Conservation (phyloP, 2,797 vertebrate genomes). For the Gila robusta region DNA sequence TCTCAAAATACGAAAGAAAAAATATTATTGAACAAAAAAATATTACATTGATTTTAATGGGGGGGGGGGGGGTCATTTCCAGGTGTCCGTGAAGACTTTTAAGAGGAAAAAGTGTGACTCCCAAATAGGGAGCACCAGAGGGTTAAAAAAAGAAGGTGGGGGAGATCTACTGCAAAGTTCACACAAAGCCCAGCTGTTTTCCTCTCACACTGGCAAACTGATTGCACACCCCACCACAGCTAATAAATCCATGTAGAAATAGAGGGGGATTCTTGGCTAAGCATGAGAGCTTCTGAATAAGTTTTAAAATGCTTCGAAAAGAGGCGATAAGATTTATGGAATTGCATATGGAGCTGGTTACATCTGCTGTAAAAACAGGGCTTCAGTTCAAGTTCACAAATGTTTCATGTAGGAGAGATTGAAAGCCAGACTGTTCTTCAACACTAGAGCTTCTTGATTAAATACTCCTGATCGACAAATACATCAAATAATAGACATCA, state of each 20-base stretch:
- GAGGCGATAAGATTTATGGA: slow-evolving; percentile 42
- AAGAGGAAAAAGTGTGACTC: no score
- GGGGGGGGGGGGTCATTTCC: no score
- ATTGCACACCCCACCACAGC: slow-evolving; percentile 25
- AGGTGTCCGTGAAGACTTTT: no score
- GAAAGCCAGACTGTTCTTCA: slow-evolving; percentile 15
- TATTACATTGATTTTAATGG: no score
- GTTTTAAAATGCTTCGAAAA: slow-evolving; percentile 52
- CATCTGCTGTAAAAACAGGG: slow-evolving; percentile 24
- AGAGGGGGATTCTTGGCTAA: slow-evolving; percentile 56
- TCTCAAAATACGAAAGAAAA: no score
- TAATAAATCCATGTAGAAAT: slow-evolving; percentile 61
- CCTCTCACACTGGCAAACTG: slow-evolving; percentile 42
- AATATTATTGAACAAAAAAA: no score
- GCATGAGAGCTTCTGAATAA: slow-evolving; percentile 61
- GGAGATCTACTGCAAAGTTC: slow-evolving; percentile 35
- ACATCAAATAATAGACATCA: neutral
- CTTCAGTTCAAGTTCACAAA: slow-evolving; percentile 23
- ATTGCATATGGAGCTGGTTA: slow-evolving; percentile 60
- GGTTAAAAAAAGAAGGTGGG: no score
- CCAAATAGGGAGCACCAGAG: no score
- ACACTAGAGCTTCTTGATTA: neutral
- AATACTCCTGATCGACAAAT: neutral
- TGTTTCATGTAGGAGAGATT: slow-evolving; percentile 19
- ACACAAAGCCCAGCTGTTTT: slow-evolving; percentile 56